Evolutionary conservation across 2,797 vertebrate genomes (phyloP).

Genomic region (Prunella strophiata): DNA sequence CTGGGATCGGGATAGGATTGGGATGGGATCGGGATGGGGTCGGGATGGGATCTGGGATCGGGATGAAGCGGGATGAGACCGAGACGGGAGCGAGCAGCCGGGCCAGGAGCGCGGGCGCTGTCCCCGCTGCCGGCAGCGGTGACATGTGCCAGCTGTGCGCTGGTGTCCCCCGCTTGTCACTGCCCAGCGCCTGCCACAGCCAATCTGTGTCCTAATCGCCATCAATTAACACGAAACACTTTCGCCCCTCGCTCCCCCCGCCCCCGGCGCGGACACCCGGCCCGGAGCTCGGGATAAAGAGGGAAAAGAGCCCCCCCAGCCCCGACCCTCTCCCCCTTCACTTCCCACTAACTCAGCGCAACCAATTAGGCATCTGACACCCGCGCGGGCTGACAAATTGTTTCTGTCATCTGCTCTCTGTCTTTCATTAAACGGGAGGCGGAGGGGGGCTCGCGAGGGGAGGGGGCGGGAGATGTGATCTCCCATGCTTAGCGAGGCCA

Average conservation of each 20-base stretch:
- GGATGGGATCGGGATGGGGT: accelerated
- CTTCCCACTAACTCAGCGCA: conserved; percentile 87
- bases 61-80: accelerated
- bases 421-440: conserved; percentile 82
- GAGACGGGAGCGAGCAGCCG: accelerated
- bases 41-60: accelerated
- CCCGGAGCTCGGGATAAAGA: neutral
- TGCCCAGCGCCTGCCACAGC: conserved; percentile 90
- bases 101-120: neutral
- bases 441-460: conserved; percentile 24
- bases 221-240: conserved; percentile 82
- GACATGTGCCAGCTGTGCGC: conserved; percentile 92
- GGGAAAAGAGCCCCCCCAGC: neutral
- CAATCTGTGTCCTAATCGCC: conserved; percentile 90
- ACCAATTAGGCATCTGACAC: conserved; percentile 94
- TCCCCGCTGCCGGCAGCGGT: neutral
- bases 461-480: conserved; percentile 75
- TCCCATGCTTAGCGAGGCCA: conserved; percentile 83
- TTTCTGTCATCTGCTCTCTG: conserved; percentile 96
- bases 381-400: conserved; percentile 85
- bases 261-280: neutral
- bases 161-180: conserved; percentile 85
- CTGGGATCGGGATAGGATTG: accelerated
- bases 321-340: conserved; percentile 63
- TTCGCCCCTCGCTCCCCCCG: neutral